phyloP scores from a whole-genome alignment of 2,888 invertebrate species.

The Rapana venosa region DNA sequence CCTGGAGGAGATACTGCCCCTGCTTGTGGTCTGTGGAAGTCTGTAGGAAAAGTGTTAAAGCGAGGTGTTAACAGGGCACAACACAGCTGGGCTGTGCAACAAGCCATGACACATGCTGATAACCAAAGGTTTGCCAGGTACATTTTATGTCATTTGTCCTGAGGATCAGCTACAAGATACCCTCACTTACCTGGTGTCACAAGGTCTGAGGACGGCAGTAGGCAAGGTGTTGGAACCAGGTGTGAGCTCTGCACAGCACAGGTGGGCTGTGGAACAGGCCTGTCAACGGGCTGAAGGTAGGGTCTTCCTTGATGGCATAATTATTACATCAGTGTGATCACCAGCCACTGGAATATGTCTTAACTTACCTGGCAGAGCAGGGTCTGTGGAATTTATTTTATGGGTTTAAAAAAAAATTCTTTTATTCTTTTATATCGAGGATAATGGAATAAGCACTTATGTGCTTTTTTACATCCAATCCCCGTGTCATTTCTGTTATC shows the following conservation, averaged over 20 bases:
- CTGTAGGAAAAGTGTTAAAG: background rate
- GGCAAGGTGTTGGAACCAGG: background rate
- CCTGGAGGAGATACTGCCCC: background rate
- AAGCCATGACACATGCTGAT: background rate
- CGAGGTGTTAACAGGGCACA: background rate
- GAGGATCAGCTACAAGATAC: background rate
- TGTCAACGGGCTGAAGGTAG: background rate
- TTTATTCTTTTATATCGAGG: no score
- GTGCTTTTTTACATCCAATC: no score
- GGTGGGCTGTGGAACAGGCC: slow-evolving; percentile 3
- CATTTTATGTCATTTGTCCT: background rate
- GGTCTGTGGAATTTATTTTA: no score
- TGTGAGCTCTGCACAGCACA: background rate
- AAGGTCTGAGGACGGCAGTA: background rate
- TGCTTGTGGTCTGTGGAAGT: background rate
- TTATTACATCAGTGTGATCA: background rate
- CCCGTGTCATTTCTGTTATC: no score
- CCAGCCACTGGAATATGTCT: background rate
- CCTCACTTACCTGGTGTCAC: no score
- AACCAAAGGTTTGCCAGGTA: background rate
- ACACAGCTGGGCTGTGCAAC: background rate
- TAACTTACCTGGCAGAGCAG: background rate
- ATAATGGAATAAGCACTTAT: no score
- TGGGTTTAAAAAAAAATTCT: no score
- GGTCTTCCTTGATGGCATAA: background rate